phyloP scores from a whole-genome alignment of 2,888 invertebrate genomes.

The Lamproptera curius region DNA sequence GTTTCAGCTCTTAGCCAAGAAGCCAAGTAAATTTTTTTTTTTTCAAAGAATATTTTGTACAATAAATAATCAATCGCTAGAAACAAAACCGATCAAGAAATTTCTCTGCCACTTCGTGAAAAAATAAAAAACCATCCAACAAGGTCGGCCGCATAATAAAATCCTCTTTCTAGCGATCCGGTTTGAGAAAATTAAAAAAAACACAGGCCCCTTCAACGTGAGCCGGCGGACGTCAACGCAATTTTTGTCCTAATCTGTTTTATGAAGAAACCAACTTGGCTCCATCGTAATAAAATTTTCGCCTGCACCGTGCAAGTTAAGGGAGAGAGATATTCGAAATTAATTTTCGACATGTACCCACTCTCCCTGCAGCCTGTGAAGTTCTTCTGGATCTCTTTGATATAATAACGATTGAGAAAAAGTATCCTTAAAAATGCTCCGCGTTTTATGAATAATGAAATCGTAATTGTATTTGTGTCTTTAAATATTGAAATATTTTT shows the following conservation, averaged over 20 bases:
- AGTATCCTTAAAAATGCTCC: constrained; percentile 6
- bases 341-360: constrained; percentile 26
- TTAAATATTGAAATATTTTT: neutral
- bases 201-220: constrained; percentile 50
- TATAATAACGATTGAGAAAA: constrained; percentile 19
- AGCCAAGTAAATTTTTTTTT: too few species aligned
- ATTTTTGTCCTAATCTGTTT: constrained; percentile 72
- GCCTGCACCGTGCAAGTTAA: constrained; percentile 29
- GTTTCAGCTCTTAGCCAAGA: too few species aligned
- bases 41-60: too few species aligned
- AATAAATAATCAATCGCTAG: too few species aligned
- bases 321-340: constrained; percentile 24
- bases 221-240: constrained; percentile 63
- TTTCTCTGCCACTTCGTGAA: too few species aligned
- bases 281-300: constrained; percentile 52
- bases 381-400: constrained; percentile 23
- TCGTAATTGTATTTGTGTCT: neutral
- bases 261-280: constrained; percentile 55
- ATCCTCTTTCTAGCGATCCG: constrained; percentile 52
- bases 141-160: constrained; percentile 61
- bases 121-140: too few species aligned
- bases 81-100: too few species aligned
- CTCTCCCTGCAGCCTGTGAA: constrained; percentile 21
- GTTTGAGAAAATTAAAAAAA: constrained; percentile 75
- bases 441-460: constrained; percentile 10